phyloP scores from a whole-genome alignment of 2,888 invertebrate genomes.

The Alloscopus bannaensis region DNA sequence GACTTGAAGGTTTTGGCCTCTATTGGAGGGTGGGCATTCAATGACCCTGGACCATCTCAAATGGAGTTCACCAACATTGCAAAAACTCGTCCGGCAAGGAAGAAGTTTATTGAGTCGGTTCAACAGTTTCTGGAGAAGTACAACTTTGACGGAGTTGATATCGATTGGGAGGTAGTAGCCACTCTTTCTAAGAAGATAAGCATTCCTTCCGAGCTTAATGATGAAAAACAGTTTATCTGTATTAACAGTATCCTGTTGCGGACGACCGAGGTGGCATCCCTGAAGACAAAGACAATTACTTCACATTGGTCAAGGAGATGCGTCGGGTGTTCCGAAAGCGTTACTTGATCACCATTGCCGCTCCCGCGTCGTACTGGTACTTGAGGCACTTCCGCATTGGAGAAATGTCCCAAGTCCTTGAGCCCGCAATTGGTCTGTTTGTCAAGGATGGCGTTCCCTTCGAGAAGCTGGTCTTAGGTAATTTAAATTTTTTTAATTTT shows the following conservation, averaged over 20 bases:
- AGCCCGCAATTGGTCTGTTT: slow-evolving; percentile 40
- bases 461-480: slow-evolving; percentile 49
- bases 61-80: slow-evolving; percentile 46
- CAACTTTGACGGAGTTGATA: slow-evolving; percentile 83
- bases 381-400: slow-evolving; percentile 47
- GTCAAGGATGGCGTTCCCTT: slow-evolving; percentile 53
- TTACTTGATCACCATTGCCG: slow-evolving; percentile 54
- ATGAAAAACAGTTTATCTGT: too few relatives aligned
- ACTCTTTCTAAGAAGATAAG: not conserved
- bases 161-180: slow-evolving; percentile 81
- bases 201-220: not conserved
- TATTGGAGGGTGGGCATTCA: slow-evolving; percentile 60
- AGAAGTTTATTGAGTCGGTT: slow-evolving; percentile 78
- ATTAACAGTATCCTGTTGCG: slow-evolving; percentile 48
- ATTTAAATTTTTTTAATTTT: not conserved
- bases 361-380: slow-evolving; percentile 55
- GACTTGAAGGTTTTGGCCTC: slow-evolving; percentile 39
- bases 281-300: slow-evolving; percentile 52
- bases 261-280: slow-evolving; percentile 48
- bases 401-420: slow-evolving; percentile 47
- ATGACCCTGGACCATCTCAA: slow-evolving; percentile 47
- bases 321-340: slow-evolving; percentile 23
- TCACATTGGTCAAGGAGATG: slow-evolving; percentile 44
- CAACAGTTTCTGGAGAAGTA: slow-evolving; percentile 78
- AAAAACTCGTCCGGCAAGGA: not conserved